Base-by-base conservation (phyloP, 1,140 invertebrate species). In the Platorchestia sp. region DNA sequence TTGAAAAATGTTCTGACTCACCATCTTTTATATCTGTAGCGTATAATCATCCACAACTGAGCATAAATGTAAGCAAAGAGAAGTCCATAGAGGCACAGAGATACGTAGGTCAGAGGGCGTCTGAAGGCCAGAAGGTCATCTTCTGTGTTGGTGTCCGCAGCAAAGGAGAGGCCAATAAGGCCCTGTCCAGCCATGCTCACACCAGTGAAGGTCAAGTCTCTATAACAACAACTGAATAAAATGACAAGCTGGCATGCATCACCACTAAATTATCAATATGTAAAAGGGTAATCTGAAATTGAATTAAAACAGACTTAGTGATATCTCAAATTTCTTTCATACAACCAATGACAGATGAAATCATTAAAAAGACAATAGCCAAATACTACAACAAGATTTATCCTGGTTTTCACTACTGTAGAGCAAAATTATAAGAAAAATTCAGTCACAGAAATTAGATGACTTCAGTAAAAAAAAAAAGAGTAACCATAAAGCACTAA, bases 21-120 rank as follows among this genome's bases (percentile, higher is more conserved):
- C 91, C 91, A 93, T 93, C 91, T 44, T 45, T 93, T 93, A 40
- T 93, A 93, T 19, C 91, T 93, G 91, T 93, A 93, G 91, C 44
- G 91, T 44, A 93, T 93, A 0, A 93, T 45, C 91, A 93, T 93
- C 91, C 91, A 93, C 40, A 93, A 44, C 45, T 93, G 91, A n/a
- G 45, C 43, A 93, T 93, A 93, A 36, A 93, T 93, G 45, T 93
- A 93, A 27, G 40, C 27, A 44, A 93, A 93, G 43, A 93, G 91
- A 93, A 93, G 91, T 40, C 43, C 45, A 47, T 93, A 93, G 16
- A 93, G 45, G 45, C 91, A 93, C 43, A 93, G 45, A 93, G 91
- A 93, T 5, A 93, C 40, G 44, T 93, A 93, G 5, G 91, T 93
- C 10, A 93, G 43, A 45, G 91, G 91, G 0, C 45, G 43, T 45